Base-by-base conservation (phyloP, 2,888 invertebrate species). In the Melanotus villosus region DNA sequence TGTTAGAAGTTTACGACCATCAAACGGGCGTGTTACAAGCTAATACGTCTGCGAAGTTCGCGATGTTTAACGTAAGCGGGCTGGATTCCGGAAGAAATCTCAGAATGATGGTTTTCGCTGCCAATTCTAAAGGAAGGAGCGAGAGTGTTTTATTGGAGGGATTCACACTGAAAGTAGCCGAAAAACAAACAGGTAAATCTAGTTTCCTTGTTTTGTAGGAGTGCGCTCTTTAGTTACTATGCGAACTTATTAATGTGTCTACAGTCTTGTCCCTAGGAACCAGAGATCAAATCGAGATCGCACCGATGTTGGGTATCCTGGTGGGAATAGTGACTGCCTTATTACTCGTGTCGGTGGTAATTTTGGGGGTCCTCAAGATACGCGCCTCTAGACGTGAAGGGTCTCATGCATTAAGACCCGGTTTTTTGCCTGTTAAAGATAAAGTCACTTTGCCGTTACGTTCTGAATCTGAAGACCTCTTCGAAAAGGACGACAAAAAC, bases 81-180 rank as follows among this genome's bases (percentile, higher is more conserved):
- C 87, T 97, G 59, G 92, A 93, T 63, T 90, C 96, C 0, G 95
- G 93, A 4, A 92, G 92, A 77, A 88, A 91, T 12, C 88, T 96
- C 74, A 91, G 91, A 77, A 90, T 96, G 83, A 87, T 91, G 59
- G 89, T 96, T 71, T 96, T 93, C 83, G 92, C 96, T 0, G 90
- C 90, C 68, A 97, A 97, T 83, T 89, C 91, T 4, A 92, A 94
- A 79, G 96, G 96, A 12, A 88, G 91, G 75, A 95, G 95, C 73
- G 94, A 94, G 70, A 84, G 89, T 0, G 89, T 92, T 14, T 82
- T 88, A 60, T 83, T 93, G 10, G 92, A 92, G 80, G 93, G 91
- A 41, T 92, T 90, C 81, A 93, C 93, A 34, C 86, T 92, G 41
- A 92, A 93, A 84, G 88, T 90, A 64, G 92, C 93, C 56, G 92